Evolutionary conservation across 2,113 vertebrate genomes (phyloP).

Genomic region (Chroicocephalus ridibundus): DNA sequence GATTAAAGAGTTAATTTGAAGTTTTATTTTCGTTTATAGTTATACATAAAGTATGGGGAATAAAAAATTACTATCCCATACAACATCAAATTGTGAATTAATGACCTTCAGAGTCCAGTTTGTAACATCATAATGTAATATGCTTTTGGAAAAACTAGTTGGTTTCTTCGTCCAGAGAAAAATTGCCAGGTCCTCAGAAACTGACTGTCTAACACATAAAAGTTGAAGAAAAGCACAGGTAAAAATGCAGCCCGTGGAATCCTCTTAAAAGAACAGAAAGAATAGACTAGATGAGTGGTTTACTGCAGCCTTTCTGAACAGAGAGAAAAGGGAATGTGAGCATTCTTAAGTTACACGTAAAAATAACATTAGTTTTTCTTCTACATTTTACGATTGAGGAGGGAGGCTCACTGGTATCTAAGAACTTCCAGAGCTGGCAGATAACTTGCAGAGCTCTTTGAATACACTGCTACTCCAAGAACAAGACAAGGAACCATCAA

Average conservation of each 20-base stretch:
- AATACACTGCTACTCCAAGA: conserved; percentile 36
- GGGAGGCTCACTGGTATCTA: conserved; percentile 42
- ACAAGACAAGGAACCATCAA: conserved; percentile 62
- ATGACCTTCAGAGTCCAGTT: not conserved
- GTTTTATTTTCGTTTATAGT: not conserved
- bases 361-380: conserved; percentile 65
- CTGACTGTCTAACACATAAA: not conserved
- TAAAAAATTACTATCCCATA: not conserved
- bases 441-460: conserved; percentile 42
- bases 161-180: not conserved
- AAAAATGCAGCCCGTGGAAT: not conserved
- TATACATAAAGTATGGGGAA: not conserved
- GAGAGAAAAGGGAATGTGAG: not conserved
- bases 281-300: not conserved
- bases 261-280: not conserved
- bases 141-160: not conserved
- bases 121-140: not conserved
- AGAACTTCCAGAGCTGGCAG: conserved; percentile 60
- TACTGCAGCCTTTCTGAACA: not conserved
- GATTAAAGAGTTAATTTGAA: not conserved
- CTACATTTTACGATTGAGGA: conserved; percentile 15
- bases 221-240: not conserved
- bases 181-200: not conserved
- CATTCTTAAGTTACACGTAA: conserved; percentile 52
- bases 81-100: not conserved